Evolutionary conservation across 2,888 invertebrate genomes (phyloP).

Genomic region (Drosophila mimica): DNA sequence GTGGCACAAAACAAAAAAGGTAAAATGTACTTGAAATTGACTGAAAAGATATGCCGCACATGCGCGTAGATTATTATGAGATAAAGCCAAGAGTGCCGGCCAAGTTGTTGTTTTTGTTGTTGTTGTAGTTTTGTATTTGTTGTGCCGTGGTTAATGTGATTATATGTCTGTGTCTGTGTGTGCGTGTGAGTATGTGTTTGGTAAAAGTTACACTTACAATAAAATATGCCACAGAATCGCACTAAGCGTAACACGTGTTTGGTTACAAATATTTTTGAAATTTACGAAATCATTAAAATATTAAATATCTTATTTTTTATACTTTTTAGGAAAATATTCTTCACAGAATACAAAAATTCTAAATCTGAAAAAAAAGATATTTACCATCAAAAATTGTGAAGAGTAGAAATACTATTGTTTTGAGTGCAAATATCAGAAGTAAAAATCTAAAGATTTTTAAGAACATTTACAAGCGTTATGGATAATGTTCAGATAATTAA

Average conservation of each 20-base stretch:
- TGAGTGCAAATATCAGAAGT: not conserved
- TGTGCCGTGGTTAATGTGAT: conserved; percentile 20
- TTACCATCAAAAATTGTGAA: no score
- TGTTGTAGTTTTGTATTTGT: conserved; percentile 11
- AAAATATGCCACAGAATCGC: not conserved
- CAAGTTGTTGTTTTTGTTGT: conserved; percentile 27
- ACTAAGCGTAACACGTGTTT: not conserved
- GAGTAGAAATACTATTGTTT: not conserved
- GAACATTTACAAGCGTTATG: not conserved
- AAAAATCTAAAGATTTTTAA: not conserved
- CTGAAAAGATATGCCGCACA: conserved; percentile 79
- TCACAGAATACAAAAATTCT: not conserved
- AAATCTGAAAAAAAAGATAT: not conserved
- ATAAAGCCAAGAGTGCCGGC: conserved; percentile 58
- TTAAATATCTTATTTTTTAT: not conserved
- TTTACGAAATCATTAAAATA: not conserved
- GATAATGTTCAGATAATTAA: not conserved
- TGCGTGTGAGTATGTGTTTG: conserved; percentile 7
- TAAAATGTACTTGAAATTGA: conserved; percentile 78
- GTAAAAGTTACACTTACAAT: conserved; percentile 4
- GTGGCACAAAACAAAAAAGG: conserved; percentile 60
- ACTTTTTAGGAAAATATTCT: not conserved
- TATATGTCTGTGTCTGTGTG: conserved; percentile 2
- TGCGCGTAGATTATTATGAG: conserved; percentile 78
- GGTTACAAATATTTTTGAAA: not conserved